Percentiles rank a stretch among this genome's conserved stretches.
phyloP scores from a whole-genome alignment of 2,113 vertebrate species.

The Paradisaea rubra region DNA sequence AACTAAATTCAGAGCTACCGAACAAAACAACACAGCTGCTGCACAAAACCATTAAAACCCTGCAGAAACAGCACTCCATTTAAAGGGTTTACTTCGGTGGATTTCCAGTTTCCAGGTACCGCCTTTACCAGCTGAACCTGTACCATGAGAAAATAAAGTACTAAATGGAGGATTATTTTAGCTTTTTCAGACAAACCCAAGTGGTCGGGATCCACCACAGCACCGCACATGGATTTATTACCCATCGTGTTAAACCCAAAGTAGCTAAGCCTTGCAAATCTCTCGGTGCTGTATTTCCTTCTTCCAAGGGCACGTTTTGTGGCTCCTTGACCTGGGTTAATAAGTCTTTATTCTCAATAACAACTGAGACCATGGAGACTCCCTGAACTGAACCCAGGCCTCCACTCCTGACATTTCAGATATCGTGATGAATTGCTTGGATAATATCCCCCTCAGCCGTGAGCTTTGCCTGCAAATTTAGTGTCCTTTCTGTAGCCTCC shows the following conservation, averaged over 20 bases:
- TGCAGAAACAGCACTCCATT: neutral
- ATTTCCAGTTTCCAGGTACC: neutral
- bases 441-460: neutral
- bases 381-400: neutral
- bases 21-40: neutral
- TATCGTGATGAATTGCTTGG: neutral
- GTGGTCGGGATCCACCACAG: neutral
- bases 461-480: neutral
- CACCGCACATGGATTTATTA: neutral
- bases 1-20: neutral
- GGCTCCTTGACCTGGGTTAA: conserved; percentile 46
- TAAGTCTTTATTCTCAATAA: conserved; percentile 54
- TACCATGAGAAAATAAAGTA: neutral
- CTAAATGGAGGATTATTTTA: neutral
- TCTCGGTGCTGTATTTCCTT: neutral
- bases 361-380: conserved; percentile 17
- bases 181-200: neutral
- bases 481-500: neutral
- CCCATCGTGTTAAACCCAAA: neutral
- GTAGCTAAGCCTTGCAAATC: conserved; percentile 48
- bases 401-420: conserved; percentile 20
- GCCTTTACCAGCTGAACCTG: neutral
- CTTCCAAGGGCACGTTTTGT: conserved; percentile 15
- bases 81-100: neutral
- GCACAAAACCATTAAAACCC: neutral